A percentile compares a stretch with the other conserved stretches of the same genome.
phyloP scores from a whole-genome alignment of 1,140 invertebrate species.

The Eulimnadia texana region DNA sequence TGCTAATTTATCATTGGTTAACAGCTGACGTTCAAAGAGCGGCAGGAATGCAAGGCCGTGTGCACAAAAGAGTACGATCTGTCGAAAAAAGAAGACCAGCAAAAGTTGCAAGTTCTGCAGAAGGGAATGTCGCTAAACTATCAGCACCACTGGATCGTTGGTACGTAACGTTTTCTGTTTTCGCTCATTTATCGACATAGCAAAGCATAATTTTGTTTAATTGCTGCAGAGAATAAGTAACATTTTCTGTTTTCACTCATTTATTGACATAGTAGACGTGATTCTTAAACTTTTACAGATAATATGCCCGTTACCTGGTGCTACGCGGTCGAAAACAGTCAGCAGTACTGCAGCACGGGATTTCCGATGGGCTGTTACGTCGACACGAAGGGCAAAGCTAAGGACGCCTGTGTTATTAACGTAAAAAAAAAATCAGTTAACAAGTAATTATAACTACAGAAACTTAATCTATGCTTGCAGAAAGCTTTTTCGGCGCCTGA shows the following conservation, averaged over 20 bases:
- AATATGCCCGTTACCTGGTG: constrained; percentile 98
- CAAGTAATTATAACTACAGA: not conserved
- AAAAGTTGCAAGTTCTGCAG: constrained; percentile 63
- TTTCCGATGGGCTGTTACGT: constrained; percentile 97
- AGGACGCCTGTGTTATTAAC: constrained; percentile 45
- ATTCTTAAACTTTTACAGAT: constrained; percentile 38
- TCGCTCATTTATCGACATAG: not conserved
- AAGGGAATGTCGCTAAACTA: constrained; percentile 94
- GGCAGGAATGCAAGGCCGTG: constrained; percentile 49
- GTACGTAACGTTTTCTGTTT: constrained; percentile 25
- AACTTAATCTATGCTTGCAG: too few relatives aligned
- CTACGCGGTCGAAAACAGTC: constrained; percentile 58
- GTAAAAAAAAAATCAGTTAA: constrained; percentile 22
- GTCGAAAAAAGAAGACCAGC: constrained; percentile 42
- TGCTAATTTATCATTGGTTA: not conserved
- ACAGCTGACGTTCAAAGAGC: constrained; percentile 42
- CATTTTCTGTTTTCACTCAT: too few relatives aligned
- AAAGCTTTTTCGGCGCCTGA: constrained; percentile 39
- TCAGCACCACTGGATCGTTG: constrained; percentile 95
- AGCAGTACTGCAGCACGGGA: constrained; percentile 78
- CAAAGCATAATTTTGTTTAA: constrained; percentile 2
- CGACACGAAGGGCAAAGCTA: constrained; percentile 36
- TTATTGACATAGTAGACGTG: too few relatives aligned
- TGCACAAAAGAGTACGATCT: constrained; percentile 60
- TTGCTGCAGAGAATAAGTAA: too few relatives aligned